These are phyloP conservation scores for Kryptolebias ocellatus DNA, from an alignment of 2,797 vertebrate species.

Conservation along the genomic window DNA sequence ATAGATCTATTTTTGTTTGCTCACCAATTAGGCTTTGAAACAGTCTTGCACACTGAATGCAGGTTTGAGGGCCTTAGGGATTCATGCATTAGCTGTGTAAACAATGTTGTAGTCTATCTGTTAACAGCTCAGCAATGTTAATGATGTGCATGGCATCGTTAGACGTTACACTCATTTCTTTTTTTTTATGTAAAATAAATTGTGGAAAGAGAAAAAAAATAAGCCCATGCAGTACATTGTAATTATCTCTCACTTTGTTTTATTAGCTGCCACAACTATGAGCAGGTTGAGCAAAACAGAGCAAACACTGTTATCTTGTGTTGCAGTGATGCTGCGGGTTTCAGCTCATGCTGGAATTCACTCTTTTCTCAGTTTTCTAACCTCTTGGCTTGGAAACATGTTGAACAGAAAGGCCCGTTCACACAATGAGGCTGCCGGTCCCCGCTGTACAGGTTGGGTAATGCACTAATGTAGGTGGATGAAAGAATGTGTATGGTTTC, in stretches of 20 bases:
- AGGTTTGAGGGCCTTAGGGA: constrained; percentile 47
- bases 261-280: neutral
- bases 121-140: constrained; percentile 42
- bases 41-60: constrained; percentile 33
- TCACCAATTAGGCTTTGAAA: constrained; percentile 53
- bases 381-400: constrained; percentile 28
- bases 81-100: constrained; percentile 50
- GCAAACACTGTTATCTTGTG: neutral
- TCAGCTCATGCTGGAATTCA: constrained; percentile 8
- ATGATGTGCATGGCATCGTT: constrained; percentile 43
- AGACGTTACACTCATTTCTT: constrained; percentile 1
- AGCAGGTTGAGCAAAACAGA: neutral
- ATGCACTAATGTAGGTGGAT: constrained; percentile 19
- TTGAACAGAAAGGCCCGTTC: constrained; percentile 26
- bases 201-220: constrained; percentile 2
- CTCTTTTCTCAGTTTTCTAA: constrained; percentile 16
- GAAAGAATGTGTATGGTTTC: constrained; percentile 12
- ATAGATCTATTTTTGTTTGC: constrained; percentile 50
- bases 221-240: constrained; percentile 18
- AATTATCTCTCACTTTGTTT: constrained; percentile 11
- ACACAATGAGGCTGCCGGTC: constrained; percentile 9
- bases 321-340: constrained; percentile 3
- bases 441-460: constrained; percentile 13
- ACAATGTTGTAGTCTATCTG: constrained; percentile 47
- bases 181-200: constrained; percentile 18